A percentile compares a stretch with the other conserved stretches of the same genome.
Conservation (phyloP, 1,140 invertebrate species). For the Luehdorfia chinensis region DNA sequence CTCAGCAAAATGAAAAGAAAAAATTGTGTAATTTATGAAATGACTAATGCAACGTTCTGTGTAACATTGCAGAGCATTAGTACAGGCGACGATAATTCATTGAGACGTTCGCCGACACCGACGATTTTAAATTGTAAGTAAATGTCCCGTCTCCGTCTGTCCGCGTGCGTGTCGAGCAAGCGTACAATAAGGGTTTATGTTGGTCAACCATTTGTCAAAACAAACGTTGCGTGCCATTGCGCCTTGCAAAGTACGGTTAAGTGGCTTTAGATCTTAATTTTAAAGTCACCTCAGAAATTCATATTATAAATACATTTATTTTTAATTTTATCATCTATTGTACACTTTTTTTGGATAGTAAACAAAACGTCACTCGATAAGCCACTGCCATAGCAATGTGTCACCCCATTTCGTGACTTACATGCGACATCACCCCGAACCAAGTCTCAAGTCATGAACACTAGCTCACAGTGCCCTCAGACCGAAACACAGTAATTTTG, state of each 20-base stretch:
- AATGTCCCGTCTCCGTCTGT: conserved; percentile 25
- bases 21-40: conserved; percentile 11
- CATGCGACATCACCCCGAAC: too few species aligned
- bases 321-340: too few species aligned
- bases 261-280: too few species aligned
- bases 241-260: conserved; percentile 13
- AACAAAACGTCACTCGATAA: too few species aligned
- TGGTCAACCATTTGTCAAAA: conserved; percentile 34
- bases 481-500: too few species aligned
- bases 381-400: too few species aligned
- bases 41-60: conserved; percentile 7
- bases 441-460: too few species aligned
- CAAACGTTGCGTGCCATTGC: conserved; percentile 32
- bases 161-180: conserved; percentile 23
- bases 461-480: too few species aligned
- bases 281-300: too few species aligned
- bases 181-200: conserved; percentile 16
- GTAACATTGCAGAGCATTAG: conserved; percentile 11
- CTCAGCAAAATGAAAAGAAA: background rate
- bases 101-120: conserved; percentile 29
- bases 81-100: conserved; percentile 29
- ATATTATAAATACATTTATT: too few species aligned
- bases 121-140: conserved; percentile 22
- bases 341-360: too few species aligned
- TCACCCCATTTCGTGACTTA: too few species aligned